Evolutionary conservation across 2,888 invertebrate genomes (phyloP).

Genomic region (Xylophagus ater): DNA sequence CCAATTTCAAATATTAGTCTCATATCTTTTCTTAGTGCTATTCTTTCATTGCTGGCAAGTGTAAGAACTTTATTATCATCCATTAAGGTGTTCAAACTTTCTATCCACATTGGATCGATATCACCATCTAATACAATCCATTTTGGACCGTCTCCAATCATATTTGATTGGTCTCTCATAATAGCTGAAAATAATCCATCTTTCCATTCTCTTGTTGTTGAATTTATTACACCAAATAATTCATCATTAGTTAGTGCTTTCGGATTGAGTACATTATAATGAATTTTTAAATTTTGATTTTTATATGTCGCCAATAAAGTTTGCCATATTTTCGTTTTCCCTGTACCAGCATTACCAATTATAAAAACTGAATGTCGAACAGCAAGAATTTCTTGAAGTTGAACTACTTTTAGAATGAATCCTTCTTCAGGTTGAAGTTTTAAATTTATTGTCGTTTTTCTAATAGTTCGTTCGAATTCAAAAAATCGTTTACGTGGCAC

Average conservation of each 20-base stretch:
- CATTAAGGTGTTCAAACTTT: constrained; percentile 93
- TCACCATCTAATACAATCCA: constrained; percentile 96
- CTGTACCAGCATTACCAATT: constrained; percentile 77
- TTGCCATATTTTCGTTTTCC: constrained; percentile 90
- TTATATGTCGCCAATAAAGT: constrained; percentile 70
- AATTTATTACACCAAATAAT: constrained; percentile 87
- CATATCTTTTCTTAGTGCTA: constrained; percentile 81
- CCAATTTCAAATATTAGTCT: constrained; percentile 87
- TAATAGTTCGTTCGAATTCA: constrained; percentile 74
- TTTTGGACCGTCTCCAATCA: constrained; percentile 69
- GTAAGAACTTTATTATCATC: constrained; percentile 95
- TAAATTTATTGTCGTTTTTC: constrained; percentile 67
- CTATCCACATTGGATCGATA: constrained; percentile 75
- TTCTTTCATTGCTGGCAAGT: constrained; percentile 88
- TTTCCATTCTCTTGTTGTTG: constrained; percentile 89
- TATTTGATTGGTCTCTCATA: constrained; percentile 88
- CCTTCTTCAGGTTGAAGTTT: constrained; percentile 86
- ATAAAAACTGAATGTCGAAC: constrained; percentile 93
- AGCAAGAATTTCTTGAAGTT: constrained; percentile 77
- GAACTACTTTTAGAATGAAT: constrained; percentile 80
- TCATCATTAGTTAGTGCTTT: constrained; percentile 92
- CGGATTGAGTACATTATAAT: constrained; percentile 82
- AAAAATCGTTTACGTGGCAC: constrained; percentile 79
- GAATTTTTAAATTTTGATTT: constrained; percentile 56
- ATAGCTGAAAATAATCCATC: constrained; percentile 81